Evolutionary conservation across 2,797 vertebrate species (phyloP).

Genomic region (Mareca penelope): DNA sequence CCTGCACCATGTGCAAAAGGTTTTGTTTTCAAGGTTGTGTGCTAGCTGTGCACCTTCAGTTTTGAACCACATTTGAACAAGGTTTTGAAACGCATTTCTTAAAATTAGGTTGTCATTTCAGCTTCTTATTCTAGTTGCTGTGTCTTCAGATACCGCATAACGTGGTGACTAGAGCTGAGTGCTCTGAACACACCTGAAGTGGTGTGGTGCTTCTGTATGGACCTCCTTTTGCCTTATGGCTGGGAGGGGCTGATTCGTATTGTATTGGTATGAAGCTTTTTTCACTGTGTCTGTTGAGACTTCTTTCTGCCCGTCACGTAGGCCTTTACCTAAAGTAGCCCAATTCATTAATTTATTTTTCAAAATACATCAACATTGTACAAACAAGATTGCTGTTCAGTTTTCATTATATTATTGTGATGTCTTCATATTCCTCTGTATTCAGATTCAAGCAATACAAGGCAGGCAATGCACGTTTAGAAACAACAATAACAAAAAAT

Average conservation of each 20-base stretch:
- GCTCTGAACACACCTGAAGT: background rate
- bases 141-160: background rate
- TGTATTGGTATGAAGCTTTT: background rate
- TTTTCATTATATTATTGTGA: conserved; percentile 13
- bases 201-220: background rate
- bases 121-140: background rate
- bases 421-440: background rate
- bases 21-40: background rate
- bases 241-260: background rate
- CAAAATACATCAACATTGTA: background rate
- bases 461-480: background rate
- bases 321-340: background rate
- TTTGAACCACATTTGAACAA: background rate
- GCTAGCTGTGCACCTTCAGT: background rate
- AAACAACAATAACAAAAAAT: too few relatives aligned
- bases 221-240: background rate
- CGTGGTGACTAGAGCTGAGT: background rate
- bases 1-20: background rate
- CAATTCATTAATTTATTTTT: background rate
- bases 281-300: background rate
- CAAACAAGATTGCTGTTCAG: background rate
- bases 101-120: background rate
- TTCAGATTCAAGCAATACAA: background rate
- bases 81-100: background rate
- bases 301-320: background rate